Evolutionary conservation across 2,797 vertebrate genomes (phyloP).

Genomic region (Periparus ater): DNA sequence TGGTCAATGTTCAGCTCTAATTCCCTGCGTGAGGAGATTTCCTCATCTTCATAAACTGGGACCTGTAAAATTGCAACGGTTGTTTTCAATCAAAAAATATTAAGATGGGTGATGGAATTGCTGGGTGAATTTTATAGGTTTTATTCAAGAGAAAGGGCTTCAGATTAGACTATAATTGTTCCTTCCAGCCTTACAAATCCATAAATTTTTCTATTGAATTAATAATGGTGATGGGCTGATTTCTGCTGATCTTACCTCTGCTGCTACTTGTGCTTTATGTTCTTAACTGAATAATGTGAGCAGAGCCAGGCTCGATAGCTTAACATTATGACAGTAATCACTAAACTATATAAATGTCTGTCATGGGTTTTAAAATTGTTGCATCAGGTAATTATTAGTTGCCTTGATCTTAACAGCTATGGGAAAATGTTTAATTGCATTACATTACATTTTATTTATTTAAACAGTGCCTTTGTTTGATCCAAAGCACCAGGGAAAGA

Average conservation of each 20-base stretch:
- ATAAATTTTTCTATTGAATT: slow-evolving; percentile 49
- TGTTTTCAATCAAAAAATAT: background rate
- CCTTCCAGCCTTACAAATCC: background rate
- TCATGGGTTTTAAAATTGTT: slow-evolving; percentile 23
- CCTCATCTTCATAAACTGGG: background rate
- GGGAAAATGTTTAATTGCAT: slow-evolving; percentile 62
- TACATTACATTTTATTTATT: slow-evolving; percentile 64
- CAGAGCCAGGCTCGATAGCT: background rate
- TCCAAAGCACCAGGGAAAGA: slow-evolving; percentile 48
- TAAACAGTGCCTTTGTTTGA: slow-evolving; percentile 60
- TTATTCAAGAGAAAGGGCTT: background rate
- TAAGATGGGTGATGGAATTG: background rate
- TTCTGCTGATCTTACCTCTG: slow-evolving; percentile 30
- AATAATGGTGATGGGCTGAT: slow-evolving; percentile 21
- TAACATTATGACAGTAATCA: slow-evolving; percentile 47
- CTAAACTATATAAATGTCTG: slow-evolving; percentile 38
- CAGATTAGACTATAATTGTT: background rate
- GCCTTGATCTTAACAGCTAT: slow-evolving; percentile 58
- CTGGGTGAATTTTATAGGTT: background rate
- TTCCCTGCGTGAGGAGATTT: background rate
- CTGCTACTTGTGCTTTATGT: background rate
- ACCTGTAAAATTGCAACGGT: background rate
- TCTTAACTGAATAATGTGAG: slow-evolving; percentile 27
- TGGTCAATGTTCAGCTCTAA: background rate
- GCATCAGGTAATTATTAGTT: slow-evolving; percentile 56